A percentile compares a stretch with the other conserved stretches of the same genome.
phyloP scores from a whole-genome alignment of 2,797 vertebrate genomes.

The Mus spretus region DNA sequence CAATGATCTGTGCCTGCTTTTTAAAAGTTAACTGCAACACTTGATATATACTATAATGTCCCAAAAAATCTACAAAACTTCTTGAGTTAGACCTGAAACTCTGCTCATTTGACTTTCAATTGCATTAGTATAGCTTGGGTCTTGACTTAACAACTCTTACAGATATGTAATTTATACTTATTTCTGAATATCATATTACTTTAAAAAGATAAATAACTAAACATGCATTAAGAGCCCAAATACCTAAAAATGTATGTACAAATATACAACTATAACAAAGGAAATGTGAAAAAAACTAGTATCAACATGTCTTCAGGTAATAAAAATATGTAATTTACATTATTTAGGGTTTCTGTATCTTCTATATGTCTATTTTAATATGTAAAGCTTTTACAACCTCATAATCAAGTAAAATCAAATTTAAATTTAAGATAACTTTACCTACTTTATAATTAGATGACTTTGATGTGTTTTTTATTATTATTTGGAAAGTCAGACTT shows the following conservation, averaged over 20 bases:
- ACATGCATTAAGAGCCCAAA: not conserved
- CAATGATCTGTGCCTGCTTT: not conserved
- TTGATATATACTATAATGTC: slow-evolving; percentile 8
- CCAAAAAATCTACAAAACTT: not conserved
- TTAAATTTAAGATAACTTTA: not conserved
- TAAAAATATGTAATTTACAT: slow-evolving; percentile 30
- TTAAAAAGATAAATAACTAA: not conserved
- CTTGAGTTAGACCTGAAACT: slow-evolving; percentile 8
- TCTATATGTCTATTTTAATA: not conserved
- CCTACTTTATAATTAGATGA: not conserved
- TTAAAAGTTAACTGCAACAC: not conserved
- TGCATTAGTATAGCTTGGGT: not conserved
- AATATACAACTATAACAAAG: not conserved
- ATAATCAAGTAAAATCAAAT: not conserved
- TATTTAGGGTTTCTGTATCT: not conserved
- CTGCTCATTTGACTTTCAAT: not conserved
- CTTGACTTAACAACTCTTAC: not conserved
- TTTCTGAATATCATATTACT: not conserved
- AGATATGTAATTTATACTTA: not conserved
- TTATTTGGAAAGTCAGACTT: not conserved
- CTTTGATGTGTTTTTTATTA: not conserved
- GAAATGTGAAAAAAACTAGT: not conserved
- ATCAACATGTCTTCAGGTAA: not conserved
- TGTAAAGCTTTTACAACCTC: not conserved
- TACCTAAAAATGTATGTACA: not conserved